Conservation (phyloP, 2,888 invertebrate species). For the Pherbina coryleti region DNA sequence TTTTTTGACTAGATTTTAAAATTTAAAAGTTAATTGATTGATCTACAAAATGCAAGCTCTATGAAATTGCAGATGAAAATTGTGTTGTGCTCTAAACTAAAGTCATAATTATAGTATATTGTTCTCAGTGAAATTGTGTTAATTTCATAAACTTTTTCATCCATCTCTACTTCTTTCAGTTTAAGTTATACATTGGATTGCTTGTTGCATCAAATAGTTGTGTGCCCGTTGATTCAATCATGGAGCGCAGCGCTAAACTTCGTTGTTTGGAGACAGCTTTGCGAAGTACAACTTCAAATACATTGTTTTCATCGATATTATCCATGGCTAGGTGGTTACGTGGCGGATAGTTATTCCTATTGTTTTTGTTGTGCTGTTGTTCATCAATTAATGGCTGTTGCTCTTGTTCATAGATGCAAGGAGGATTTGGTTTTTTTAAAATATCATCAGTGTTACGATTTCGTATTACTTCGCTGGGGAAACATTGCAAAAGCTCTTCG, state of each 20-base stretch:
- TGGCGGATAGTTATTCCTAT: conserved; percentile 51
- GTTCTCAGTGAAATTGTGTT: not conserved
- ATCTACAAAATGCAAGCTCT: not conserved
- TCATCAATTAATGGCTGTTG: conserved; percentile 39
- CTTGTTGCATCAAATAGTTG: conserved; percentile 71
- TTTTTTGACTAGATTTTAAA: not conserved
- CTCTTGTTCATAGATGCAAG: conserved; percentile 56
- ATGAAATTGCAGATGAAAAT: too few species aligned
- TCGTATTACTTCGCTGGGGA: conserved; percentile 64
- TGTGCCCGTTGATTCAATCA: conserved; percentile 75
- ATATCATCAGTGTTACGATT: conserved; percentile 60
- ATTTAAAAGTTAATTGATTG: not conserved
- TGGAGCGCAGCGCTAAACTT: conserved; percentile 74
- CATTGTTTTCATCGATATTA: conserved; percentile 67
- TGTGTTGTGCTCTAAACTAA: not conserved
- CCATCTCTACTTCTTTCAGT: not conserved
- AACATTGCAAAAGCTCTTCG: conserved; percentile 66
- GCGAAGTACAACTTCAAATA: conserved; percentile 66
- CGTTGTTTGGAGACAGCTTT: conserved; percentile 73
- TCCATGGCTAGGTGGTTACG: conserved; percentile 65
- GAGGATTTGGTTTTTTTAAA: conserved; percentile 56
- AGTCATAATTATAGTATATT: not conserved
- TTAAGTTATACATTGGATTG: conserved; percentile 66
- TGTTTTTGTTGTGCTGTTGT: conserved; percentile 53
- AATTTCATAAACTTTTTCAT: not conserved